phyloP scores from a whole-genome alignment of 1,140 invertebrate species.

The Trichonephila clavipes region DNA sequence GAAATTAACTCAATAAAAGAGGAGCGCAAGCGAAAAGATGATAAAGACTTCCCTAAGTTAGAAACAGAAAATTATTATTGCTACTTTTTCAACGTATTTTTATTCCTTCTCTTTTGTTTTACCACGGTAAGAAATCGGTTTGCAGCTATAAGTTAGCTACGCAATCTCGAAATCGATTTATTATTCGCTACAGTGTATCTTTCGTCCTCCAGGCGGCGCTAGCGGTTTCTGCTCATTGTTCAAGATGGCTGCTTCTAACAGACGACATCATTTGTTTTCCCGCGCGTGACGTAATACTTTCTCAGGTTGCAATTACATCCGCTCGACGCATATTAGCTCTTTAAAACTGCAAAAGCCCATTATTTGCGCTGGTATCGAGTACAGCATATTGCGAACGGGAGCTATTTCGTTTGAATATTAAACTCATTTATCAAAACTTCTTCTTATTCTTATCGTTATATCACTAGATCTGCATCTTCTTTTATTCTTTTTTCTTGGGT shows the following conservation, averaged over 20 bases:
- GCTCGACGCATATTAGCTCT: conserved; percentile 62
- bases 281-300: conserved; percentile 49
- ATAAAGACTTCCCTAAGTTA: neutral
- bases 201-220: conserved; percentile 39
- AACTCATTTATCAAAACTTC: conserved; percentile 52
- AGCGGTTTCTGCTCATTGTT: conserved; percentile 19
- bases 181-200: conserved; percentile 7
- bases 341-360: conserved; percentile 67
- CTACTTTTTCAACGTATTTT: conserved; percentile 1
- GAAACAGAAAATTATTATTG: conserved; percentile 2
- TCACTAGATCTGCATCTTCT: conserved; percentile 52
- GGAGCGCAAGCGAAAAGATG: neutral
- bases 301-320: conserved; percentile 49
- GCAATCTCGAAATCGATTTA: neutral
- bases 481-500: conserved; percentile 8
- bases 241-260: conserved; percentile 31
- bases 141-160: neutral
- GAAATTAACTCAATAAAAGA: conserved; percentile 23
- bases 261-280: conserved; percentile 45
- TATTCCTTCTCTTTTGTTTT: conserved; percentile 5
- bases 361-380: conserved; percentile 54
- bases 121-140: neutral
- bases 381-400: conserved; percentile 38
- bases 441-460: conserved; percentile 48
- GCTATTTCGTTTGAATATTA: conserved; percentile 64